These are phyloP conservation scores for Acanthoscelides obtectus DNA, from an alignment of 2,888 invertebrate species.

Conservation along the genomic window DNA sequence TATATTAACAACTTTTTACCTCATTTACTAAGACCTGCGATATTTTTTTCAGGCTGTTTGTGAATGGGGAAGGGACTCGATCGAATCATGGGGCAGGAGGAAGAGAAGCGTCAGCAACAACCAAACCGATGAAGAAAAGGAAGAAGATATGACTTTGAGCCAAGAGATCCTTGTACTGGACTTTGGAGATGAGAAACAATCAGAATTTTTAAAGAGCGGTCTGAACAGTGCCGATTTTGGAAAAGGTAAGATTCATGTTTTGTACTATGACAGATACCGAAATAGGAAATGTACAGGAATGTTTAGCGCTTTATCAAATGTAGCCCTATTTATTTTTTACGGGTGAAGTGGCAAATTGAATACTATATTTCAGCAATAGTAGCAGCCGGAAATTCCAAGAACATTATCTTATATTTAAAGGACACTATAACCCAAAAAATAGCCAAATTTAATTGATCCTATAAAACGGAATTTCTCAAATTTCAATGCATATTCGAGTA, in stretches of 20 bases:
- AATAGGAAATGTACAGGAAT: too few species aligned
- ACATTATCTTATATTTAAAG: too few species aligned
- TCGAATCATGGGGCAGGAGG: constrained; percentile 88
- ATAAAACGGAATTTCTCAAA: too few species aligned
- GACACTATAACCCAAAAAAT: too few species aligned
- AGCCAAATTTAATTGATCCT: too few species aligned
- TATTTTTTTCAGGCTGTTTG: constrained; percentile 66
- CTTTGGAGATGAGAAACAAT: constrained; percentile 85
- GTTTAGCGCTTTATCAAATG: background rate
- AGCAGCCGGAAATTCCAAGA: background rate
- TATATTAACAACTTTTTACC: too few species aligned
- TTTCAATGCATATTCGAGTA: too few species aligned
- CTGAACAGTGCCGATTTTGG: constrained; percentile 69
- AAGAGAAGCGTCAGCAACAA: constrained; percentile 65
- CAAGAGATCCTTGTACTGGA: constrained; percentile 91
- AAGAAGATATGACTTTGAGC: constrained; percentile 87
- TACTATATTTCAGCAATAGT: too few species aligned
- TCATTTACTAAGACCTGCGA: too few species aligned
- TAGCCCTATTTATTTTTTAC: too few species aligned
- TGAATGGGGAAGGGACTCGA: constrained; percentile 85
- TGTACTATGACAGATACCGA: background rate
- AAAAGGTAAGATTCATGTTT: constrained; percentile 54
- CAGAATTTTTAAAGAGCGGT: constrained; percentile 74
- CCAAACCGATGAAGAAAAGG: constrained; percentile 60
- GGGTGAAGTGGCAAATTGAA: too few species aligned